These are phyloP conservation scores for Camelus bactrianus DNA, from an alignment of 2,113 vertebrate genomes.

Conservation along the genomic window DNA sequence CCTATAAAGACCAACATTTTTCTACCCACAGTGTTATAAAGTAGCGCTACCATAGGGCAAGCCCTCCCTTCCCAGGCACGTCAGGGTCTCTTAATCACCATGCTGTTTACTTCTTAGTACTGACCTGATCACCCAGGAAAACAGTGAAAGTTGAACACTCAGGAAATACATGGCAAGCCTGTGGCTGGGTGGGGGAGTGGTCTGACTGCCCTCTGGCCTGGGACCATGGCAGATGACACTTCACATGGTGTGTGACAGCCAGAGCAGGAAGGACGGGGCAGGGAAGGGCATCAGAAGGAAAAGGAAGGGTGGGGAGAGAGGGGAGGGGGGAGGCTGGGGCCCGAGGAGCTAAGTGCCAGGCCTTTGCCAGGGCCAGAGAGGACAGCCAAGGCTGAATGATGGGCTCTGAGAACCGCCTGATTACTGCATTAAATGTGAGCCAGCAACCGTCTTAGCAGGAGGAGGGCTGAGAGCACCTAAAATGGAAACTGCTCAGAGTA, in stretches of 20 bases:
- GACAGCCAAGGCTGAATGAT: not conserved
- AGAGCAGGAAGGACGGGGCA: not conserved
- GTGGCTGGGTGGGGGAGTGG: not conserved
- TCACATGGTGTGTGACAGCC: not conserved
- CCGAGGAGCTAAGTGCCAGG: not conserved
- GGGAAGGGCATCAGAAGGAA: not conserved
- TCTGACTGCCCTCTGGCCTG: not conserved
- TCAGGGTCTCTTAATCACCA: not conserved
- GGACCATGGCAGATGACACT: not conserved
- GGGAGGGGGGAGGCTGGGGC: not conserved
- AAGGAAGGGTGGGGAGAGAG: not conserved
- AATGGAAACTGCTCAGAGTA: constrained; percentile 72
- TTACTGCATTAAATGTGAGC: not conserved
- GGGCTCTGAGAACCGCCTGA: not conserved
- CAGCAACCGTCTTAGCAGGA: not conserved
- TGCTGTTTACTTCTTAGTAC: not conserved
- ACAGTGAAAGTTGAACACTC: not conserved
- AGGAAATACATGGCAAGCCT: not conserved
- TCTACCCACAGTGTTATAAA: not conserved
- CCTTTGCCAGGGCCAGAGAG: not conserved
- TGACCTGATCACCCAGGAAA: not conserved
- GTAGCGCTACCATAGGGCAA: not conserved
- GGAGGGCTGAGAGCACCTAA: not conserved
- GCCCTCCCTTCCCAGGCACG: not conserved
- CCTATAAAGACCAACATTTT: not conserved